Evolutionary conservation across 2,113 vertebrate genomes (phyloP).

Genomic region (Neolamprologus toae): DNA sequence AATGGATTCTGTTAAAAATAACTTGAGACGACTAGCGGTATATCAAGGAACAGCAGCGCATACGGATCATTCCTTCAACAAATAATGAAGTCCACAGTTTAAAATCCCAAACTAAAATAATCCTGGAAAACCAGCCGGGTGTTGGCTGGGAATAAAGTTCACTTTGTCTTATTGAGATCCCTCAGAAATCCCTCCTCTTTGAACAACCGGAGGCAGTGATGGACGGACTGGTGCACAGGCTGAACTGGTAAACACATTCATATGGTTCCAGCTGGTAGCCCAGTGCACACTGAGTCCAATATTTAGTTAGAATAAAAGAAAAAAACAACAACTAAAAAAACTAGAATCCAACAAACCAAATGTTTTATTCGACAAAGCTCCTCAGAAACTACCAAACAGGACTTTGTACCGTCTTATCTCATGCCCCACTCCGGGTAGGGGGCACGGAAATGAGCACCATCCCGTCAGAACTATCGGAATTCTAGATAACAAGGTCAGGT

Average conservation of each 20-base stretch:
- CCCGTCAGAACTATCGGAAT: background rate
- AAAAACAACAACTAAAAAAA: background rate
- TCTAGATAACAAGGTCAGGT: background rate
- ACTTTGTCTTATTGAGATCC: background rate
- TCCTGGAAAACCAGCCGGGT: background rate
- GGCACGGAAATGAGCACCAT: background rate
- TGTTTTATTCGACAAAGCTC: accelerated
- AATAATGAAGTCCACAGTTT: background rate
- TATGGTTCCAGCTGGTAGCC: background rate
- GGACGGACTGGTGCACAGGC: constrained; percentile 38
- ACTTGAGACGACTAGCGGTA: background rate
- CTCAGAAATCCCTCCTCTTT: background rate
- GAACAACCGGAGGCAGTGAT: constrained; percentile 1
- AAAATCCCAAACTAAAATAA: background rate
- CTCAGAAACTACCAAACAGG: background rate
- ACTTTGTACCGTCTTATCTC: constrained; percentile 46
- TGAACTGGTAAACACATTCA: constrained; percentile 33
- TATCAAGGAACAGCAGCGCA: constrained; percentile 7
- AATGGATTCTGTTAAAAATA: constrained; percentile 34
- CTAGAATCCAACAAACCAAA: background rate
- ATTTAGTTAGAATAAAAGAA: background rate
- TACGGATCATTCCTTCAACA: background rate
- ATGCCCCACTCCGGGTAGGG: constrained; percentile 29
- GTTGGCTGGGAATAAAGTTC: background rate
- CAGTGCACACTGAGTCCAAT: background rate